phyloP scores from a whole-genome alignment of 2,113 vertebrate genomes.

The Eublepharis macularius region DNA sequence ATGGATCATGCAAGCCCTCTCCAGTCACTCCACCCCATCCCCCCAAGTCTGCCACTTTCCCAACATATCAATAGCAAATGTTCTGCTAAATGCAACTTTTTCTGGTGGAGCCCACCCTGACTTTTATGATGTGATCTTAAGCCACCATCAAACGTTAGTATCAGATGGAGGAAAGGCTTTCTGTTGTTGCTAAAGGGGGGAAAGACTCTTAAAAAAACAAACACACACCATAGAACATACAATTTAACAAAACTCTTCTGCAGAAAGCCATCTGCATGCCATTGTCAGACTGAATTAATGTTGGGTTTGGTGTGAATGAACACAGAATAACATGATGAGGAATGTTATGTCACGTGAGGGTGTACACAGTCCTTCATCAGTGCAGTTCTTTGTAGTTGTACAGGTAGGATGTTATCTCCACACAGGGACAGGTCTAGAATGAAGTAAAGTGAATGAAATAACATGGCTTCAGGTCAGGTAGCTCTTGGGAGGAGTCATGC shows the following conservation, averaged over 20 bases:
- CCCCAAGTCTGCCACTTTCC: conserved; percentile 75
- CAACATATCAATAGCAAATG: conserved; percentile 80
- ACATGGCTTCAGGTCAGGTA: no score
- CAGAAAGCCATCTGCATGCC: neutral
- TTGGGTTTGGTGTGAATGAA: neutral
- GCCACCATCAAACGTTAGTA: conserved; percentile 59
- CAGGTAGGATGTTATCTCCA: neutral
- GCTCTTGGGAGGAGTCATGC: no score
- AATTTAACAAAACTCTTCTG: conserved; percentile 18
- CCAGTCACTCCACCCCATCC: conserved; percentile 53
- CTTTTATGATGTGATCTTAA: conserved; percentile 64
- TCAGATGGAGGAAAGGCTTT: conserved; percentile 48
- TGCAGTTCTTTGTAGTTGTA: neutral
- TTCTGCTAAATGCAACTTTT: conserved; percentile 69
- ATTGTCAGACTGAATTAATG: neutral
- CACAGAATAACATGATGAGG: neutral
- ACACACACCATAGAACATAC: neutral
- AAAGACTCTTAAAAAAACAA: conserved; percentile 20
- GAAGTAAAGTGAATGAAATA: no score
- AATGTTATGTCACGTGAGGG: no score
- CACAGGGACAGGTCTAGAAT: neutral
- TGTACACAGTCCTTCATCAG: neutral
- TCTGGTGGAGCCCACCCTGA: conserved; percentile 74
- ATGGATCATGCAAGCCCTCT: conserved; percentile 75
- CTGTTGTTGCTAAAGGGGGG: conserved; percentile 10